Evolutionary conservation across 2,113 vertebrate species (phyloP), one percentile per base, ranked within the genome.

Genomic region (Rhadina sibilatrix): DNA sequence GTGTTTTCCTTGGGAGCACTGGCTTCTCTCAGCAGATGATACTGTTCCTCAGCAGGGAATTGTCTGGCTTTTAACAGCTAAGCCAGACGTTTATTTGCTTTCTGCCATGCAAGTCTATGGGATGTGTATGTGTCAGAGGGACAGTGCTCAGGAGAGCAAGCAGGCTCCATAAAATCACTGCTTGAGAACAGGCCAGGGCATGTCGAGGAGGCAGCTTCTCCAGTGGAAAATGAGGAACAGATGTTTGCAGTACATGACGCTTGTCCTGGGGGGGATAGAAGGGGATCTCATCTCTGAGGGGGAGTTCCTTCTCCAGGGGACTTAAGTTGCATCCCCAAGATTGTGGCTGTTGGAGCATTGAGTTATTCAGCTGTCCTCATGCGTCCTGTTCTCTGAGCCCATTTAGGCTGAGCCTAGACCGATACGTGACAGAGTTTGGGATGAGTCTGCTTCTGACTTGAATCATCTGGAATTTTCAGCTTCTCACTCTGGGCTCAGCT

Each of bases 21-120:
- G 1, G 46, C 42, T 83, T 89, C 71, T 93, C 47, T 68, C 70
- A 38, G 2, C 33, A 47, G 65, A 82, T n/a, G 30, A 57, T 24
- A 27, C 61, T 89, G 25, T 76, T 69, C 74, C 82, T 87, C 82
- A 52, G 90, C 75, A 27, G 9, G 15, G 63, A 86, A 52, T 82
- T 87, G 57, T 66, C 84, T 93, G 93, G 61, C 37, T 94, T 96
- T 87, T 72, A 10, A 87, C 89, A 85, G 75, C 84, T 42, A 15
- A 83, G 38, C 42, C 91, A 91, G 89, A 65, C 50, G 6, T 44
- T 63, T 66, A 7, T 0, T 84, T 76, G 74, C 81, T 89, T 75
- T 87, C 49, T 91, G 53, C 69, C 37, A 1, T 37, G 69, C 14
- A 17, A 57, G 44, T 15, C 12, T 42, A 54, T 79, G 70, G 82